Evolutionary conservation across 2,888 invertebrate genomes (phyloP), one percentile per base, ranked within the genome.

Genomic region (Muschampia plurimacula): DNA sequence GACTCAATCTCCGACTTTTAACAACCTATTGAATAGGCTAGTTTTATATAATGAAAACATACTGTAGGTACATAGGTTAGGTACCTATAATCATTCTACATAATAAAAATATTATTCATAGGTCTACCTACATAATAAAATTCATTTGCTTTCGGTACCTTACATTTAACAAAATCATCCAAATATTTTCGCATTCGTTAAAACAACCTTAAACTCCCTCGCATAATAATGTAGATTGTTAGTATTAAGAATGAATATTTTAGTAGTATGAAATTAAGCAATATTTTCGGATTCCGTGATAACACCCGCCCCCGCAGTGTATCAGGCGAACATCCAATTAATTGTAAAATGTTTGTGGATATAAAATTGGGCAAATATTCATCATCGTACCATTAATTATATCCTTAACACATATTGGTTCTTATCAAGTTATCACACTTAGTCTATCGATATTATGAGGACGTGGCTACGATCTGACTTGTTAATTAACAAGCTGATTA

Each of bases 271-370:
- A 59, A 59, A 32, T 59, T 32, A 59, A 32, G 32, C 55, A 55
- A 13, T 55, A 55, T 36, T 36, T 59, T 12, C 36, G 32, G 6
- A 59, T 32, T 13, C 32, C 28, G 13, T 39, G 36, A 62, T 9
- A 36, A 39, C 39, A 36, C 10, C 41, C 41, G 8, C 55, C 57
- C 13, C 57, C 57, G n/a, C 39, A 46, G 32, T 41, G 13, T 65
- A 44, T 59, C 2, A 41, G n/a, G 64, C 32, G 39, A 60, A 66
- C 65, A 66, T 66, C 59, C 36, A 66, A 71, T 71, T 71, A 71
- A 66, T 71, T 71, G 65, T n/a, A 55, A 71, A 46, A 60, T 71
- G 71, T 71, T 71, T 66, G 71, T 59, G 59, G 46, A 60, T 66
- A 71, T 66, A 66, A 60, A 71, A 66, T 66, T 66, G 10, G 36